Percentiles rank a stretch among this genome's conserved stretches.
phyloP scores from a whole-genome alignment of 2,797 vertebrate species.

The Lutjanus argentimaculatus region DNA sequence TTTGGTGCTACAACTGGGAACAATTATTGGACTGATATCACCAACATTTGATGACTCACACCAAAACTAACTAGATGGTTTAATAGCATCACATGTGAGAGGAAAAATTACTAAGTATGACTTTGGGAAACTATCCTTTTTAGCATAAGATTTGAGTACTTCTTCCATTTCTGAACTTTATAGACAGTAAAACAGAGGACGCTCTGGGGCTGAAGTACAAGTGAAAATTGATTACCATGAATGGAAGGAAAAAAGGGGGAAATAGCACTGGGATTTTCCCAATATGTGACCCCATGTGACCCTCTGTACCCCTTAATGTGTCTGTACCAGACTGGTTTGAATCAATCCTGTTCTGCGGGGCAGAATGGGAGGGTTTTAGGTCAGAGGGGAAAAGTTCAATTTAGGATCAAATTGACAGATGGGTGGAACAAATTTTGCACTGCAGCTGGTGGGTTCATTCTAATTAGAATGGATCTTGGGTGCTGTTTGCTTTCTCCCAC shows the following conservation, averaged over 20 bases:
- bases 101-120: no score
- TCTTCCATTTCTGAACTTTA: no score
- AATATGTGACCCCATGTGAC: constrained; percentile 16
- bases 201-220: not conserved
- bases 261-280: constrained; percentile 2
- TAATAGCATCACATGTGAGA: no score
- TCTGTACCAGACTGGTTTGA: constrained; percentile 39
- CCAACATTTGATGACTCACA: no score
- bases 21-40: no score
- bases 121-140: no score
- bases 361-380: constrained; percentile 20
- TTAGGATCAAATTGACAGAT: not conserved
- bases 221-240: constrained; percentile 15
- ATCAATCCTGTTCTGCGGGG: constrained; percentile 47
- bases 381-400: constrained; percentile 19
- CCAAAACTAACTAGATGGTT: no score
- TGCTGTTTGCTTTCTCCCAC: not conserved
- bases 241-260: constrained; percentile 8
- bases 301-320: constrained; percentile 29
- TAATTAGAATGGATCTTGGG: not conserved
- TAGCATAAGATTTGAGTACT: no score
- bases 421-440: not conserved
- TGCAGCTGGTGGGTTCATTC: not conserved
- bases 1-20: no score
- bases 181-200: not conserved